phyloP scores from a whole-genome alignment of 1,140 invertebrate genomes.

The Anastrepha ludens region DNA sequence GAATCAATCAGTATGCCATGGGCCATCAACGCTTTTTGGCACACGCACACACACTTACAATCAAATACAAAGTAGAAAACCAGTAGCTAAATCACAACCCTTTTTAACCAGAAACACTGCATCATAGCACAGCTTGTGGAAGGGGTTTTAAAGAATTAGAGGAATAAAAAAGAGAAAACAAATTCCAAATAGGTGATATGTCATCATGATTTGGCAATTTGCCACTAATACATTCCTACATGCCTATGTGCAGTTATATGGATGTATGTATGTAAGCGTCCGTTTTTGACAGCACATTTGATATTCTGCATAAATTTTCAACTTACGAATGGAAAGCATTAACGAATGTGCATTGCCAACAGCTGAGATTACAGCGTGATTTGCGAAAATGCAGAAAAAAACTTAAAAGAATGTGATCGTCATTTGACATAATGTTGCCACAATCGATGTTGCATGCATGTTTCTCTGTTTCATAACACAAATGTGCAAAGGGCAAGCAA shows the following conservation, averaged over 20 bases:
- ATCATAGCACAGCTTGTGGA: background rate
- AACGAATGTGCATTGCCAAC: background rate
- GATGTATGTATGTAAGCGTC: background rate
- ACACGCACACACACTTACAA: slow-evolving; percentile 7
- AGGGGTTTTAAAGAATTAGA: slow-evolving; percentile 28
- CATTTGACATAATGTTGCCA: slow-evolving; percentile 55
- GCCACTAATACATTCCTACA: background rate
- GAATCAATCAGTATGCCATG: slow-evolving; percentile 36
- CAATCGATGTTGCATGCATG: slow-evolving; percentile 28
- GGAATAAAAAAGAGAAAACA: background rate
- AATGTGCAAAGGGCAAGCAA: background rate
- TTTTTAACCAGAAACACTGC: slow-evolving; percentile 17
- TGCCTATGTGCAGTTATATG: background rate
- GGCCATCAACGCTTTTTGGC: background rate
- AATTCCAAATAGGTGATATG: slow-evolving; percentile 38
- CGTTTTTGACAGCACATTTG: background rate
- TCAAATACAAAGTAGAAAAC: background rate
- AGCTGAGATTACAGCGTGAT: slow-evolving; percentile 56
- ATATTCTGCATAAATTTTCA: background rate
- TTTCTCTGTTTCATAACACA: background rate
- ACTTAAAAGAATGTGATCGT: background rate
- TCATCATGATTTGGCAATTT: slow-evolving; percentile 57
- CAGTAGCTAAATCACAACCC: slow-evolving; percentile 16
- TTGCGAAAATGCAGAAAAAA: slow-evolving; percentile 39
- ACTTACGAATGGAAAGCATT: background rate